Conservation (phyloP, 2,113 vertebrate genomes). For the Collichthys lucidus region DNA sequence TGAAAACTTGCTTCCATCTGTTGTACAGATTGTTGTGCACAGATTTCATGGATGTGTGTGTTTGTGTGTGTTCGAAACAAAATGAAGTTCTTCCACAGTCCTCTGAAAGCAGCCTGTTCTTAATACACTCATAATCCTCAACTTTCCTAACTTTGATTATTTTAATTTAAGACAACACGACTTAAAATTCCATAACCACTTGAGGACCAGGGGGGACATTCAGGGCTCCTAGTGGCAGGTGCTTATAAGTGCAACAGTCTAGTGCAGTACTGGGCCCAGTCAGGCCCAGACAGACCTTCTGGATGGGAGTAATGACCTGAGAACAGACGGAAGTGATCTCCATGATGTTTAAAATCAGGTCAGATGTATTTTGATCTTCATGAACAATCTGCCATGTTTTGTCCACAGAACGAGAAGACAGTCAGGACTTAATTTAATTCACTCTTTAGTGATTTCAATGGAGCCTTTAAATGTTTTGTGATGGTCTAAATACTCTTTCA, state of each 20-base stretch:
- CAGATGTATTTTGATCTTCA: neutral
- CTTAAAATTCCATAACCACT: neutral
- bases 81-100: neutral
- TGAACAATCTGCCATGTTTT: neutral
- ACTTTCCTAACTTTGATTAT: no score
- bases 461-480: no score
- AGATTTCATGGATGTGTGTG: neutral
- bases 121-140: no score
- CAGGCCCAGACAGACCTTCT: neutral
- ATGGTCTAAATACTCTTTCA: neutral
- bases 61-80: neutral
- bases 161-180: no score
- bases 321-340: neutral
- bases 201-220: neutral
- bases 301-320: neutral
- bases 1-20: neutral
- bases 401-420: neutral
- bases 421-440: neutral
- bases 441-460: neutral
- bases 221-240: constrained; percentile 1
- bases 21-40: neutral
- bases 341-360: neutral
- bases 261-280: neutral
- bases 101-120: neutral
- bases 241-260: neutral